A percentile compares a stretch with the other conserved stretches of the same genome.
Conservation (phyloP, 2,797 vertebrate genomes). For the Bradypus variegatus region DNA sequence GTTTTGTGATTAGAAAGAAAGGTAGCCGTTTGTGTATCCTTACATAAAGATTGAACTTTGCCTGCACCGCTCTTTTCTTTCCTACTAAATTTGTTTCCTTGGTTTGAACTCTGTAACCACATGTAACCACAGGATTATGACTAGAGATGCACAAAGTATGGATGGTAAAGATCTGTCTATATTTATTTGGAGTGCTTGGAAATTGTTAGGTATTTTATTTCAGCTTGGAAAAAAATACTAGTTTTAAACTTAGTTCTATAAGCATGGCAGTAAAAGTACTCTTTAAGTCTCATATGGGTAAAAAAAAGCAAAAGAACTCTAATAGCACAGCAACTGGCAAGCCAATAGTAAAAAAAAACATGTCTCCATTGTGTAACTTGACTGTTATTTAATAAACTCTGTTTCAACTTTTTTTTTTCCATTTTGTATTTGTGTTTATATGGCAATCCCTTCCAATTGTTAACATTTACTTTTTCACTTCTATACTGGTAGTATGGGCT, state of each 20-base stretch:
- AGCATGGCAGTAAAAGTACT: slow-evolving; percentile 28
- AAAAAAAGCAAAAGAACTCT: background rate
- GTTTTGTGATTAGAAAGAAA: background rate
- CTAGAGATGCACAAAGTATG: background rate
- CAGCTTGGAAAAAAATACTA: slow-evolving; percentile 3
- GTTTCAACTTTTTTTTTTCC: background rate
- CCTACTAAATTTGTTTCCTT: background rate
- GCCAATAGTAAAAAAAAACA: background rate
- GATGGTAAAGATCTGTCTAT: background rate
- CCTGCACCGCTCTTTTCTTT: background rate
- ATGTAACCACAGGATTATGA: background rate
- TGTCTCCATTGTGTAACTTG: background rate
- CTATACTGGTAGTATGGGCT: background rate
- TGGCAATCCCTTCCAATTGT: background rate
- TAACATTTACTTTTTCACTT: background rate
- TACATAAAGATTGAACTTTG: background rate
- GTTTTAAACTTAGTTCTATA: slow-evolving; percentile 9
- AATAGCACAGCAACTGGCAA: background rate
- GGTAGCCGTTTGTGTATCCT: background rate
- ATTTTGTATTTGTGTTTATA: background rate
- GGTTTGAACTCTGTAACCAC: background rate
- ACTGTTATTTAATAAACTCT: background rate
- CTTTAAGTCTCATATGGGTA: background rate
- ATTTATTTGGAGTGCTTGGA: slow-evolving; percentile 39
- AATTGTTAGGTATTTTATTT: slow-evolving; percentile 31